phyloP scores from a whole-genome alignment of 2,113 vertebrate species.

The Macquaria ambigua region DNA sequence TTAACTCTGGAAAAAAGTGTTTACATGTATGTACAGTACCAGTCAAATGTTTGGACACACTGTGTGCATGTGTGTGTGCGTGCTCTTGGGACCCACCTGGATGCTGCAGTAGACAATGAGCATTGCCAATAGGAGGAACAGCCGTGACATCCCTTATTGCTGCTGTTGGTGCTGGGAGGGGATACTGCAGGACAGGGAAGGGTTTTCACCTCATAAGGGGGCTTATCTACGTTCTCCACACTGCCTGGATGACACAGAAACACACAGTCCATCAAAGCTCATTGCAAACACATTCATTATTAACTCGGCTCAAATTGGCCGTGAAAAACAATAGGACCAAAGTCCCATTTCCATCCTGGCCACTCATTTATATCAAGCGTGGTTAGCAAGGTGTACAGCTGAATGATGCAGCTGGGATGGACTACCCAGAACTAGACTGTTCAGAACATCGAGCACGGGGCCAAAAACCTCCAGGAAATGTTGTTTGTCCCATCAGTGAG shows the following conservation, averaged over 20 bases:
- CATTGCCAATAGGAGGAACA: slow-evolving; percentile 74
- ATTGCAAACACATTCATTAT: slow-evolving; percentile 40
- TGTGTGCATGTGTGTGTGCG: neutral
- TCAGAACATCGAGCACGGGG: slow-evolving; percentile 3
- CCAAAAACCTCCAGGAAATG: slow-evolving; percentile 50
- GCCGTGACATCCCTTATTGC: slow-evolving; percentile 81
- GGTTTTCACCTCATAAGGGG: slow-evolving; percentile 79
- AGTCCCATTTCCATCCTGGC: slow-evolving; percentile 12
- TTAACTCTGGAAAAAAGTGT: neutral
- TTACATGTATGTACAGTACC: neutral
- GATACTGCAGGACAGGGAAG: slow-evolving; percentile 63
- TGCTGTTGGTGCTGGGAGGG: slow-evolving; percentile 67
- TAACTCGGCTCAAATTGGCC: slow-evolving; percentile 34
- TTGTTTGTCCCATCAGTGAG: slow-evolving; percentile 43
- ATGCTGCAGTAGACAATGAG: slow-evolving; percentile 80
- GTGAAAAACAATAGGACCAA: slow-evolving; percentile 19
- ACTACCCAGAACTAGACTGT: neutral
- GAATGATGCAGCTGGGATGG: neutral
- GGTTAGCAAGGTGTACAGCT: neutral
- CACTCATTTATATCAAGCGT: neutral
- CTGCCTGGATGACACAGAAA: slow-evolving; percentile 79
- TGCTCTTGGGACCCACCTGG: slow-evolving; percentile 75
- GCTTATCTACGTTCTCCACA: slow-evolving; percentile 77
- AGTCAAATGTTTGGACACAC: too few species aligned
- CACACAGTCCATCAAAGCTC: slow-evolving; percentile 66